phyloP scores from a whole-genome alignment of 2,888 invertebrate genomes.

The Apoderus coryli region DNA sequence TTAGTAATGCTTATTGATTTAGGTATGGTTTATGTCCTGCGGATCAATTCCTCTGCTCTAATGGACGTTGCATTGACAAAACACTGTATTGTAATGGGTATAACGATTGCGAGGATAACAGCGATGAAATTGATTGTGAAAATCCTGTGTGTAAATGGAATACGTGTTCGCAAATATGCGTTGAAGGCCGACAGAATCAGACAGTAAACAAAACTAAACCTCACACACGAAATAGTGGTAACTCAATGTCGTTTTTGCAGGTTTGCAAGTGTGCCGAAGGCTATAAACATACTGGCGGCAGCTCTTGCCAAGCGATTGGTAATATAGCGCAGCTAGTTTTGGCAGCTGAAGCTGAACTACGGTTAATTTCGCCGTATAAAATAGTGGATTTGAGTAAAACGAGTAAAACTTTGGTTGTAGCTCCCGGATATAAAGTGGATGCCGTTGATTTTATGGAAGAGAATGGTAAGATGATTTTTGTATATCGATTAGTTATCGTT shows the following conservation, averaged over 20 bases:
- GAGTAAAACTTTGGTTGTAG: constrained; percentile 28
- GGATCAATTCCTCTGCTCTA: constrained; percentile 33
- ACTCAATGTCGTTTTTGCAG: no score
- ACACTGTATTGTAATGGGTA: constrained; percentile 41
- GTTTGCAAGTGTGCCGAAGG: constrained; percentile 53
- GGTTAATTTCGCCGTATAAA: constrained; percentile 47
- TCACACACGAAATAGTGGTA: no score
- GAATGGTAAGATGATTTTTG: constrained; percentile 21
- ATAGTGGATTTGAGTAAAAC: constrained; percentile 32
- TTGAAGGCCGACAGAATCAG: constrained; percentile 39
- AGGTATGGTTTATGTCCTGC: constrained; percentile 26
- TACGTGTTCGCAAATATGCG: constrained; percentile 65
- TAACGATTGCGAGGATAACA: constrained; percentile 40
- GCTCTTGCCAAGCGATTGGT: constrained; percentile 43
- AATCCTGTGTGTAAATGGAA: constrained; percentile 46
- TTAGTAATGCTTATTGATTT: no score
- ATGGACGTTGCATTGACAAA: constrained; percentile 40
- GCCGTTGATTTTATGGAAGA: constrained; percentile 36
- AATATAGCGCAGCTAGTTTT: constrained; percentile 45
- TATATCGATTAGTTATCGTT: no score
- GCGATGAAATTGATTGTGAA: constrained; percentile 29
- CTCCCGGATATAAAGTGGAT: constrained; percentile 37
- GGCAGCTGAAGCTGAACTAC: constrained; percentile 44
- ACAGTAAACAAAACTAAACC: no score
- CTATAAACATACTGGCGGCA: constrained; percentile 32